phyloP scores from a whole-genome alignment of 2,113 vertebrate species.

The Ploceus nigricollis region DNA sequence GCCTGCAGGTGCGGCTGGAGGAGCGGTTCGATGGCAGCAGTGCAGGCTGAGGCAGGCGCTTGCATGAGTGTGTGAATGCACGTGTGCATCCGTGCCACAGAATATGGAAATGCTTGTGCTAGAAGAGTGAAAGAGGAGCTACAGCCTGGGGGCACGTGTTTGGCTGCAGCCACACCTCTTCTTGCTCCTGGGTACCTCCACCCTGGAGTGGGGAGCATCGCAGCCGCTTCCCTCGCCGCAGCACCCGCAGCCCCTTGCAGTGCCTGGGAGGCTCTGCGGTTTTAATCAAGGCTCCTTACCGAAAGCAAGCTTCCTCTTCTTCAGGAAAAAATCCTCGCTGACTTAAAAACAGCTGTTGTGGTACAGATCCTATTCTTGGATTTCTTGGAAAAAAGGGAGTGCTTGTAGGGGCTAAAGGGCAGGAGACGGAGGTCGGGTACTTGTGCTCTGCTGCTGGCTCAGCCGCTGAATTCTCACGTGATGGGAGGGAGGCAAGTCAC shows the following conservation, averaged over 20 bases:
- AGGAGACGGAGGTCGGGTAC: neutral
- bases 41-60: neutral
- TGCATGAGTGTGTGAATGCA: neutral
- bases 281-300: neutral
- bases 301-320: neutral
- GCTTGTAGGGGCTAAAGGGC: neutral
- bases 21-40: neutral
- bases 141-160: accelerated
- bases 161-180: neutral
- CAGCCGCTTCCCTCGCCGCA: accelerated
- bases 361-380: neutral
- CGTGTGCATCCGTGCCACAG: accelerated
- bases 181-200: neutral
- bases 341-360: neutral
- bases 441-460: neutral
- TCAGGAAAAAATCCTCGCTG: neutral
- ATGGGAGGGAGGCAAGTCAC: neutral
- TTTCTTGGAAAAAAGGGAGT: constrained; percentile 13
- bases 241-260: neutral
- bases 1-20: neutral
- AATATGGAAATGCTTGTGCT: neutral
- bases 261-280: neutral
- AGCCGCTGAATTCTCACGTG: neutral
- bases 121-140: neutral
- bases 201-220: accelerated